A percentile compares a stretch with the other conserved stretches of the same genome.
These are phyloP conservation scores for Caenorhabditis doughertyi DNA, from an alignment of 2,888 invertebrate species.

Conservation along the genomic window DNA sequence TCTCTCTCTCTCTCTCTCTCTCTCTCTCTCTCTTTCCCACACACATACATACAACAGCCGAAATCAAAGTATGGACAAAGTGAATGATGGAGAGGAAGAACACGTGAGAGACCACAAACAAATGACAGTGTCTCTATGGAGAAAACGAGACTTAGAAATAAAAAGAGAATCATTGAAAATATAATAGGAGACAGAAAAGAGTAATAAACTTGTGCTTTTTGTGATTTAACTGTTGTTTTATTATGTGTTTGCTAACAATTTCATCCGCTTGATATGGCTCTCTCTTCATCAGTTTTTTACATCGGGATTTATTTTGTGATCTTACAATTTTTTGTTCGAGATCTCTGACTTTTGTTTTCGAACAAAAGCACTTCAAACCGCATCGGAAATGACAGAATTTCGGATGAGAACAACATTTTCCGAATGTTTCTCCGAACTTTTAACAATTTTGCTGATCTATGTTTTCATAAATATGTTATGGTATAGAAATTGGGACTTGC, in stretches of 20 bases:
- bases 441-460: too few species aligned
- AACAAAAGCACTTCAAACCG: too few species aligned
- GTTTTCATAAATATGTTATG: too few species aligned
- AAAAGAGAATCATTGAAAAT: neutral
- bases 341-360: neutral
- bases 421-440: too few species aligned
- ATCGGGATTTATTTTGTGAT: constrained; percentile 5
- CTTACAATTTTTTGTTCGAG: constrained; percentile 10
- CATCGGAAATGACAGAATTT: too few species aligned
- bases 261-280: constrained; percentile 18
- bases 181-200: neutral
- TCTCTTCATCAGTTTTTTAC: neutral
- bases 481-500: too few species aligned
- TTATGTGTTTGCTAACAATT: neutral
- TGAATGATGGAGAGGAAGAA: constrained; percentile 43
- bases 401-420: too few species aligned
- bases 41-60: constrained; percentile 1
- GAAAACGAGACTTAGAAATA: constrained; percentile 7
- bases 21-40: constrained; percentile 15
- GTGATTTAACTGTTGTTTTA: constrained; percentile 12
- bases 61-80: constrained; percentile 57
- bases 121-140: constrained; percentile 4
- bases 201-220: constrained; percentile 35
- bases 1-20: constrained; percentile 21
- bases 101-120: constrained; percentile 51